These are phyloP conservation scores for Myopa tessellatipennis DNA, from an alignment of 2,888 invertebrate species.

Conservation along the genomic window DNA sequence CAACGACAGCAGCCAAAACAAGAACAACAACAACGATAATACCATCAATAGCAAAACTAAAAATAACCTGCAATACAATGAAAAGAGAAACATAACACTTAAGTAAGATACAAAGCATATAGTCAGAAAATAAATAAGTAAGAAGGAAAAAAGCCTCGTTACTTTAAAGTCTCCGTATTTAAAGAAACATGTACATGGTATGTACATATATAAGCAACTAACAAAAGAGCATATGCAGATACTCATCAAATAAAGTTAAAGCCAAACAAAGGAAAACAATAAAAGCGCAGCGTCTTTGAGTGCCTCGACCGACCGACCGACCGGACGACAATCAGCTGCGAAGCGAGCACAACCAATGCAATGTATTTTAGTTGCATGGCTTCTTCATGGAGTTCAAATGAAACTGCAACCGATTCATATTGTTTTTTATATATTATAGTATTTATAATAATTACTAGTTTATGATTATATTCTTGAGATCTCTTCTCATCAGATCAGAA, in stretches of 20 bases:
- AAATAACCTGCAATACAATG: background rate
- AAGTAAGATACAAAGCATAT: conserved; percentile 1
- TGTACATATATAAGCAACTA: background rate
- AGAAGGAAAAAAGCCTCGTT: background rate
- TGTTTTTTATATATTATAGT: too few relatives aligned
- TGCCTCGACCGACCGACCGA: background rate
- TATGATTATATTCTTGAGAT: too few relatives aligned
- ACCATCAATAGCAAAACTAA: background rate
- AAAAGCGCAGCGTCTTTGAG: background rate
- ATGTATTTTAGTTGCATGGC: background rate
- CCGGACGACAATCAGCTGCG: background rate
- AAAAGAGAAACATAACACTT: background rate
- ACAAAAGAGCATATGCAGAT: background rate
- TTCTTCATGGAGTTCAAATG: background rate
- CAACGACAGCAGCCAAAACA: background rate
- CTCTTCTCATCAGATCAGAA: too few relatives aligned
- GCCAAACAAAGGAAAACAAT: background rate
- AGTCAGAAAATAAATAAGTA: background rate
- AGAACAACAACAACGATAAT: background rate
- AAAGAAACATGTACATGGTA: background rate
- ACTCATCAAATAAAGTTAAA: background rate
- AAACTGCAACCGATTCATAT: too few relatives aligned
- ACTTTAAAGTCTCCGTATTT: background rate
- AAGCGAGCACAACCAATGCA: background rate
- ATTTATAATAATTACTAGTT: too few relatives aligned